Base-by-base conservation (phyloP, 2,888 invertebrate genomes). In the Cyclophora albipunctata region DNA sequence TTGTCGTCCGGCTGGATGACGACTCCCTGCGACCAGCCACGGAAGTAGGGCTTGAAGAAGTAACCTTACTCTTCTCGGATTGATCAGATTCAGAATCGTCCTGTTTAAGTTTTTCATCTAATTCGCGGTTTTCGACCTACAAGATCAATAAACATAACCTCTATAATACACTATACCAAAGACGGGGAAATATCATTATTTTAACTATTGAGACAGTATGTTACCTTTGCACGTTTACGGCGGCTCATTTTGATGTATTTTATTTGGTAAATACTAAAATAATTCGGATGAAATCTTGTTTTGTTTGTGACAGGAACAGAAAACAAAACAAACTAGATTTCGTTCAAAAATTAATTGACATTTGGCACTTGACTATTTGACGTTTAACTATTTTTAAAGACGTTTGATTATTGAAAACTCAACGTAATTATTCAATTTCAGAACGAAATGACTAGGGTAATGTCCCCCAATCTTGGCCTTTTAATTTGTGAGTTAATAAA, bases 91-190 rank as follows among this genome's bases (percentile, higher is more conserved):
- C 88, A 62, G 91, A 91, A 67, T 91, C 92, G 55, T 93, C 93
- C 50, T 89, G 78, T 73, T 90, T 91, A 53, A 90, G 86, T 66
- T 93, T 93, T 62, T 93, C 93, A 62, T 93, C 93, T 67, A 92
- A 76, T 78, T 93, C 93, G 66, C 85, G 84, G 71, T 75, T 83
- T 67, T 88, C 88, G 45, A 78, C 79, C 88, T 88, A 62, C 49
- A 60, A 66, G 5, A 80, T 78, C 75, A 57, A 81, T 78, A 91
- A 91, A 91, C 78, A 92, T 92, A 78, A 92, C 90, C 92, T 92
- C 7, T 47, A 51, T 42, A 45, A 35, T 55, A 51, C 55, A 49
- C 54, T 57, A 57, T 59, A 62, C 7, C 7, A 54, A 62, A 53
- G 53, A 54, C 20, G 20, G 20, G 20, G 20, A 20, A 20, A 20